These are phyloP conservation scores for Crocuta crocuta DNA, from an alignment of 2,113 vertebrate species.

Conservation along the genomic window DNA sequence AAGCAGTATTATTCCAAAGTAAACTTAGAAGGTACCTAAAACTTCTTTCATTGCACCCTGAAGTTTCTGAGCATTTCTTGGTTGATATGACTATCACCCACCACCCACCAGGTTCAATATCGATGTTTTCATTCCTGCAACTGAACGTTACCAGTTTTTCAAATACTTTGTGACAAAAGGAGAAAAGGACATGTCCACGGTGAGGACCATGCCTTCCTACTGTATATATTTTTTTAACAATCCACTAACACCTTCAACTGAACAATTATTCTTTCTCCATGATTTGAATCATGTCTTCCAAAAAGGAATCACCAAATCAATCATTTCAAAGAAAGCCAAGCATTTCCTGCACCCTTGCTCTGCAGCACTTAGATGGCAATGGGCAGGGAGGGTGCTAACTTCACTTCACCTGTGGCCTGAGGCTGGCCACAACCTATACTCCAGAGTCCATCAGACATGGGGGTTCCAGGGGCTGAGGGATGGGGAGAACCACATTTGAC, in stretches of 20 bases:
- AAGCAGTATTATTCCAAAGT: neutral
- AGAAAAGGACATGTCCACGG: neutral
- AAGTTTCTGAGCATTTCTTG: neutral
- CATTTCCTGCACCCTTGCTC: neutral
- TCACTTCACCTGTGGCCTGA: neutral
- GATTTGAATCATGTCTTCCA: neutral
- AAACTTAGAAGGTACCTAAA: neutral
- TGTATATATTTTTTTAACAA: conserved; percentile 41
- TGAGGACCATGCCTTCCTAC: neutral
- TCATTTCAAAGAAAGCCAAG: conserved; percentile 24
- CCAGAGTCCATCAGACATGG: neutral
- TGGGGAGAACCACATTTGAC: neutral
- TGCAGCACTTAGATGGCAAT: neutral
- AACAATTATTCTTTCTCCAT: neutral
- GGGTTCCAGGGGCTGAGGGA: neutral
- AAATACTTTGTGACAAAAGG: neutral
- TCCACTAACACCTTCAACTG: neutral
- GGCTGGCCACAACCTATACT: neutral
- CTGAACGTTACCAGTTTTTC: conserved; percentile 28
- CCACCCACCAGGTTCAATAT: neutral
- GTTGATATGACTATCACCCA: neutral
- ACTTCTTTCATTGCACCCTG: neutral
- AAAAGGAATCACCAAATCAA: neutral
- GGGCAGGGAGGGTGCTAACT: too few relatives aligned
- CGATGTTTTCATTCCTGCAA: neutral